Evolutionary conservation across 1,140 invertebrate species (phyloP), one percentile per base, ranked within the genome.

Genomic region (Periplaneta americana): DNA sequence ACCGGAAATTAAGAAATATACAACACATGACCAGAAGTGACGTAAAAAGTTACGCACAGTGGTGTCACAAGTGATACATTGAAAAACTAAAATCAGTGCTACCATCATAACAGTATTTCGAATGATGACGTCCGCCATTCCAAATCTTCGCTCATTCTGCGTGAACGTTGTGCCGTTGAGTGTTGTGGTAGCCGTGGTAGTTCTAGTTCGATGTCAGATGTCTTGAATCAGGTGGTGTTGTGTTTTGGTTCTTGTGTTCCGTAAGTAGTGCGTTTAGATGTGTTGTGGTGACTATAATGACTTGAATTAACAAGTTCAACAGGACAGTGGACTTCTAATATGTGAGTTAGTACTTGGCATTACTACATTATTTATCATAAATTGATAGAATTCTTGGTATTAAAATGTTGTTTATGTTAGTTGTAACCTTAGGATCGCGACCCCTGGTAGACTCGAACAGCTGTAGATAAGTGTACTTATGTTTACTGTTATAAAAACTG

Each of bases 1-100:
- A 78, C 33, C 76, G 34, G 34, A 66, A 66, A 8, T n/a, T n/a
- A 28, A 28, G 48, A 13, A 66, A n/a, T 8, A 66, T n/a, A 28
- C 28, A n/a, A n/a, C 48, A 66, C 48, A 66, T 66, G 48, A 66
- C 1, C 13, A 6, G 13, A 28, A 2, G n/a, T 28, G 22, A n/a
- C 48, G 48, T 6, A 28, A 66, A n/a, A 66, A n/a, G 22, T 10
- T 5, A 48, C 17, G 10, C 10, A 66, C 48, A 66, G 48, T 13
- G 13, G 22, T 66, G 48, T n/a, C 48, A 28, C 28, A 84, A 87
- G 87, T 39, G 79, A 39, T 39, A 31, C 5, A 13, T 37, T 6
- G 15, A 1, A 15, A 78, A 36, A 39, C 66, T 22, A 81, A 76
- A 76, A 78, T 78, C 77, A 32, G 35, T 32, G 36, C 17, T 36